Percentiles rank a stretch among this genome's conserved stretches.
phyloP scores from a whole-genome alignment of 2,113 vertebrate species.

The Colistium nudipinnis region DNA sequence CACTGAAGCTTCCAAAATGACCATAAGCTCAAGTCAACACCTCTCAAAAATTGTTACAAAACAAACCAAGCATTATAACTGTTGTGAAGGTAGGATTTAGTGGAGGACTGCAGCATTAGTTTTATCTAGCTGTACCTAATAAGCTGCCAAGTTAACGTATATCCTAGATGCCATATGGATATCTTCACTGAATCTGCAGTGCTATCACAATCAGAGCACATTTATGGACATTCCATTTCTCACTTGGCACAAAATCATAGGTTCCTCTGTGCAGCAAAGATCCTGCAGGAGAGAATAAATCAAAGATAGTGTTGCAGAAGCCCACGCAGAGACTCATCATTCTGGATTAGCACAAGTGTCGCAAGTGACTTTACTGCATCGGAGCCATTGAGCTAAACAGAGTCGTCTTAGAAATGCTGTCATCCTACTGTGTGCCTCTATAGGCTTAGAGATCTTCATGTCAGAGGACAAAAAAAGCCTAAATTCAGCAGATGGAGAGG shows the following conservation, averaged over 20 bases:
- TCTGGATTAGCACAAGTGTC: background rate
- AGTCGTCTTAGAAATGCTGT: background rate
- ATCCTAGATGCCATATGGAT: background rate
- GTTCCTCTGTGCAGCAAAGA: background rate
- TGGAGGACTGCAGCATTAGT: background rate
- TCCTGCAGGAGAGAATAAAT: background rate
- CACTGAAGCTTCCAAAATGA: background rate
- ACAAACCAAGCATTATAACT: background rate
- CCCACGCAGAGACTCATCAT: background rate
- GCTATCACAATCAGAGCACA: background rate
- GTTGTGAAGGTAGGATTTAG: background rate
- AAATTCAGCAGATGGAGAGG: constrained; percentile 10
- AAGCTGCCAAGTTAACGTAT: background rate
- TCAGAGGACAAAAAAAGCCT: constrained; percentile 3
- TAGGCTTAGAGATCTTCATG: constrained; percentile 1
- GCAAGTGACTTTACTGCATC: background rate
- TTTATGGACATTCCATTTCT: background rate
- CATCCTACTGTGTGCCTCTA: constrained; percentile 2
- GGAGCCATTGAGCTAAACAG: background rate
- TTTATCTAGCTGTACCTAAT: background rate
- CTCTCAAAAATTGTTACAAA: background rate
- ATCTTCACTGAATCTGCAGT: constrained; percentile 1
- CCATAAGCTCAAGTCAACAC: background rate
- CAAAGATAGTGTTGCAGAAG: background rate
- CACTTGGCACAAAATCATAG: background rate